Evolutionary conservation across 2,113 vertebrate genomes (phyloP).

Genomic region (Cichladusa arquata): DNA sequence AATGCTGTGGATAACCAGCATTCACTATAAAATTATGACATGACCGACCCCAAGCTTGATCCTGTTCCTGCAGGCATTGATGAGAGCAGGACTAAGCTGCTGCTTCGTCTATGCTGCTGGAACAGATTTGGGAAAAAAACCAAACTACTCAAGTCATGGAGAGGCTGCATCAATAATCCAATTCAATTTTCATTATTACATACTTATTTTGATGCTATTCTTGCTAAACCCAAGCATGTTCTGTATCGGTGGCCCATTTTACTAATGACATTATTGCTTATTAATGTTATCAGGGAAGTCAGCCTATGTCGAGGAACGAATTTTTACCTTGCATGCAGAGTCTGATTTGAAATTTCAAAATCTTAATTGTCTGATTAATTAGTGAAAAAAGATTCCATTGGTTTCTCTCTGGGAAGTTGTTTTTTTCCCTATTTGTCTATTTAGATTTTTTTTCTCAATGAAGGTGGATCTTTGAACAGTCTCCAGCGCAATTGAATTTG

Average conservation of each 20-base stretch:
- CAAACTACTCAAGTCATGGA: not conserved
- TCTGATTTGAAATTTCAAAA: not conserved
- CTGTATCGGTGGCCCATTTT: not conserved
- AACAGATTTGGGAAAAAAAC: not conserved
- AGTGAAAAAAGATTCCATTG: not conserved
- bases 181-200: not conserved
- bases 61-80: not conserved
- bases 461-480: not conserved
- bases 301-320: not conserved
- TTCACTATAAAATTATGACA: not conserved
- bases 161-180: not conserved
- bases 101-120: not conserved
- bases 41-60: not conserved
- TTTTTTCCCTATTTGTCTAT: not conserved
- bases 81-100: not conserved
- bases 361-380: not conserved
- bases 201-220: not conserved
- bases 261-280: not conserved
- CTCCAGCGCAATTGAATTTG: not conserved
- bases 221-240: not conserved
- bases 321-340: not conserved
- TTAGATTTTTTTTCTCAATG: not conserved
- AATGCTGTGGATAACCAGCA: not conserved
- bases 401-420: not conserved
- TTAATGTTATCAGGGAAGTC: not conserved